Percentiles rank a stretch among this genome's conserved stretches.
These are phyloP conservation scores for Zosterops pallidus DNA, from an alignment of 2,113 vertebrate species.

Conservation along the genomic window DNA sequence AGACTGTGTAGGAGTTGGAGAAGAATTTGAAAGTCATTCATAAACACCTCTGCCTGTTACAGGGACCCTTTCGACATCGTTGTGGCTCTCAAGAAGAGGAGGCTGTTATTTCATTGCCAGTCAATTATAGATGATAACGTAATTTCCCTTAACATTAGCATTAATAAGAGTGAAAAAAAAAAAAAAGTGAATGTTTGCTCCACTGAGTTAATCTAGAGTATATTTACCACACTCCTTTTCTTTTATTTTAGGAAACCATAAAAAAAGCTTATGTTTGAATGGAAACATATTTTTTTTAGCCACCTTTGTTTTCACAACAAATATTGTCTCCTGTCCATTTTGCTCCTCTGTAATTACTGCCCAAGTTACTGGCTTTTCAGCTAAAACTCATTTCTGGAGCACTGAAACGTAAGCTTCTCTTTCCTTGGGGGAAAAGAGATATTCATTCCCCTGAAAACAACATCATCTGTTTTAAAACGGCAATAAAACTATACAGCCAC, in stretches of 20 bases:
- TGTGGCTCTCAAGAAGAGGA: not conserved
- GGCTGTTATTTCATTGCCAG: not conserved
- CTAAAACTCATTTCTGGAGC: not conserved
- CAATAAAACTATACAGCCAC: not conserved
- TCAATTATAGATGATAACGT: not conserved
- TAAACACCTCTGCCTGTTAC: not conserved
- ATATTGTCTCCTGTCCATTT: not conserved
- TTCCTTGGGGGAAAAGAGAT: not conserved
- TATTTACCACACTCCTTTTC: not conserved
- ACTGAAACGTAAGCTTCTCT: not conserved
- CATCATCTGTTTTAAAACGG: constrained; percentile 1
- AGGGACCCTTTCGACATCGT: not conserved
- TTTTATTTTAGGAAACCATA: not conserved
- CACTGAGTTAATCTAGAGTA: not conserved
- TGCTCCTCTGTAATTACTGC: not conserved
- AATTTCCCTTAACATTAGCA: not conserved
- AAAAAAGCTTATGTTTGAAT: not conserved
- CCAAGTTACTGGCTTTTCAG: not conserved
- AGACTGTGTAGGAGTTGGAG: not conserved
- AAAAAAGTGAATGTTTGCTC: not conserved
- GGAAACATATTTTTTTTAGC: not conserved
- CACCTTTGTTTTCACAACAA: not conserved
- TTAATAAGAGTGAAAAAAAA: not conserved
- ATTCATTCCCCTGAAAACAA: not conserved
- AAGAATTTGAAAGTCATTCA: not conserved